phyloP scores from a whole-genome alignment of 2,888 invertebrate species.

The Glaucopsyche alexis region DNA sequence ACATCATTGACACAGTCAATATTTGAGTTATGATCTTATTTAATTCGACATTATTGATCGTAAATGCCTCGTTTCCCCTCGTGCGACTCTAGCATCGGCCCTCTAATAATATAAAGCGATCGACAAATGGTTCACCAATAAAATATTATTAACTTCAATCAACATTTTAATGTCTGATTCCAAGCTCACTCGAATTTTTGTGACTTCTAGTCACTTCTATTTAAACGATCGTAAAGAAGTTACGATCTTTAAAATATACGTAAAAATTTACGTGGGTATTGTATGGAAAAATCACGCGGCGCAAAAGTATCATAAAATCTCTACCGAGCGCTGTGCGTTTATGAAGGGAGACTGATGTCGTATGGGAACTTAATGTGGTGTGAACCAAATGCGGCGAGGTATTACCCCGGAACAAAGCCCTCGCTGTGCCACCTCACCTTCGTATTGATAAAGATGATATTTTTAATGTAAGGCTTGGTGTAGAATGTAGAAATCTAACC shows the following conservation, averaged over 20 bases:
- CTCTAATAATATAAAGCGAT: not conserved
- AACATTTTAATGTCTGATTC: not conserved
- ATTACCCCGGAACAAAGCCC: slow-evolving; percentile 71
- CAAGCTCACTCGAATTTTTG: not conserved
- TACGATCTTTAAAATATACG: slow-evolving; percentile 5
- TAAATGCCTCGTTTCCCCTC: not conserved
- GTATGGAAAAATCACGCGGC: slow-evolving; percentile 57
- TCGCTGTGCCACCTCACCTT: slow-evolving; percentile 34
- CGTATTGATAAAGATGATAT: slow-evolving; percentile 25
- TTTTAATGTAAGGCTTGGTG: not conserved
- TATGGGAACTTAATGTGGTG: slow-evolving; percentile 71
- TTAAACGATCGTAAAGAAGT: not conserved
- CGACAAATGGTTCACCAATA: not conserved
- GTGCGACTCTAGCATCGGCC: not conserved
- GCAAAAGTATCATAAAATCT: slow-evolving; percentile 40
- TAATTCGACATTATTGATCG: not conserved
- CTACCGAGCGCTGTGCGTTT: slow-evolving; percentile 59
- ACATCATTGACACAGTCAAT: not conserved
- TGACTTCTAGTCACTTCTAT: not conserved
- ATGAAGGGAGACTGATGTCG: slow-evolving; percentile 69
- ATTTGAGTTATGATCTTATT: slow-evolving; percentile 1
- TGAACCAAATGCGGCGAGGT: slow-evolving; percentile 66
- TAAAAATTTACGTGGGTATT: slow-evolving; percentile 42
- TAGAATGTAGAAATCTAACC: not conserved
- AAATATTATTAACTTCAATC: not conserved